These are phyloP conservation scores for Drosophila ochracea DNA, from an alignment of 2,888 invertebrate species.

Conservation along the genomic window DNA sequence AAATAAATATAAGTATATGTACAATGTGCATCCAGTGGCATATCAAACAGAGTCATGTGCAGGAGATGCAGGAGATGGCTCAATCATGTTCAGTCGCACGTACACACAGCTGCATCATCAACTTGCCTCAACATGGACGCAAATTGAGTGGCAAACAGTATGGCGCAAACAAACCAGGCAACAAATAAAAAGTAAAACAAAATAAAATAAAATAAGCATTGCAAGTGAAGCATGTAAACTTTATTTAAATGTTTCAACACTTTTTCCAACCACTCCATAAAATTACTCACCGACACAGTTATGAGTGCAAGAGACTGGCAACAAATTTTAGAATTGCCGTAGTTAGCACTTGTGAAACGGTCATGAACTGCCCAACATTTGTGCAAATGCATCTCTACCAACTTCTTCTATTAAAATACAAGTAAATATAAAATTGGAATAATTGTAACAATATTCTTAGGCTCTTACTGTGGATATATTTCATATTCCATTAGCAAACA, in stretches of 20 bases:
- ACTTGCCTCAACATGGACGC: slow-evolving; percentile 34
- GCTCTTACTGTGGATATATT: background rate
- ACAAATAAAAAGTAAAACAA: slow-evolving; percentile 7
- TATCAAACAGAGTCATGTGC: slow-evolving; percentile 19
- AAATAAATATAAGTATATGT: slow-evolving; percentile 7
- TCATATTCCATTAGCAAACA: background rate
- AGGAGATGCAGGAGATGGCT: slow-evolving; percentile 2
- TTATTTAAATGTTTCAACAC: slow-evolving; percentile 52
- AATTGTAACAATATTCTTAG: background rate
- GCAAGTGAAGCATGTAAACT: slow-evolving; percentile 57
- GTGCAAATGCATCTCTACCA: slow-evolving; percentile 5
- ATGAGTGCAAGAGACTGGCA: slow-evolving; percentile 22
- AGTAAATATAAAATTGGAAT: background rate
- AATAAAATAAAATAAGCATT: slow-evolving; percentile 30
- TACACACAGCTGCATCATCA: slow-evolving; percentile 34
- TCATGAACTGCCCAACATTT: slow-evolving; percentile 4
- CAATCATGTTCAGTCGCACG: slow-evolving; percentile 29
- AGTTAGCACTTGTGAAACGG: slow-evolving; percentile 15
- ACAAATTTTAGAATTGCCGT: slow-evolving; percentile 9
- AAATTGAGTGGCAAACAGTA: slow-evolving; percentile 59
- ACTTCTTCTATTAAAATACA: background rate
- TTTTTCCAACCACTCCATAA: slow-evolving; percentile 15
- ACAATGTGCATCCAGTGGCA: background rate
- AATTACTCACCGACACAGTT: slow-evolving; percentile 11
- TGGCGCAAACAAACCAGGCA: slow-evolving; percentile 17